Base-by-base conservation (phyloP, 2,113 vertebrate species). In the Blennius ocellaris region DNA sequence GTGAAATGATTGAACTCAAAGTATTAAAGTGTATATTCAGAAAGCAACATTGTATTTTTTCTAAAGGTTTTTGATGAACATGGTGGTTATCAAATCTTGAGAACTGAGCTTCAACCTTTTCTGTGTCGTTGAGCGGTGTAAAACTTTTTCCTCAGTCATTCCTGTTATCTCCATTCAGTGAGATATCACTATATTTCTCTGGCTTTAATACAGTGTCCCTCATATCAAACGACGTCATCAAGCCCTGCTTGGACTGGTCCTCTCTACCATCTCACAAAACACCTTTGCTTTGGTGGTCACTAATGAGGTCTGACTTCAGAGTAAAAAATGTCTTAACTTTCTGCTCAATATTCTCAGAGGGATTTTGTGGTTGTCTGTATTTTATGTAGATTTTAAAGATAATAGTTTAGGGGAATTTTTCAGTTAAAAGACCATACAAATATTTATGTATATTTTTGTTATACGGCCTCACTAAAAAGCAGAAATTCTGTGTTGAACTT, bases 251-350 rank as follows among this genome's bases (percentile, higher is more conserved):
- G 12, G 54, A 53, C 43, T 55, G 45, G 37, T 47, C 16, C 10
- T 39, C 58, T 43, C 43, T 37, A 17, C 61, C 43, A 53, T 5
- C 44, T 30, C 21, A 30, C 21, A 30, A 30, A 30, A 30, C 2
- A 30, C 21, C 21, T 65, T 8, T 41, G 17, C 11, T 57, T 58
- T 65, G 62, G 40, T 47, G 21, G 38, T 56, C 44, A 21, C 17
- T 58, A 10, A 11, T 0, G 5, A 69, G 6, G 6, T 16, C 38
- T 14, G 43, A 54, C 51, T 16, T 49, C 38, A 30, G 2, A 30
- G 5, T 30, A 14, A 48, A 55, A 72, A 36, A 1, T 55, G 15
- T 48, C 45, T 48, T 48, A n/a, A n/a, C 15, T n/a, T 48, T 48
- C 7, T 48, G 45, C 6, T n/a, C 1, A 12, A 48, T 12, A 5